phyloP scores from a whole-genome alignment of 2,888 invertebrate species.

The Epinotia demarniana region DNA sequence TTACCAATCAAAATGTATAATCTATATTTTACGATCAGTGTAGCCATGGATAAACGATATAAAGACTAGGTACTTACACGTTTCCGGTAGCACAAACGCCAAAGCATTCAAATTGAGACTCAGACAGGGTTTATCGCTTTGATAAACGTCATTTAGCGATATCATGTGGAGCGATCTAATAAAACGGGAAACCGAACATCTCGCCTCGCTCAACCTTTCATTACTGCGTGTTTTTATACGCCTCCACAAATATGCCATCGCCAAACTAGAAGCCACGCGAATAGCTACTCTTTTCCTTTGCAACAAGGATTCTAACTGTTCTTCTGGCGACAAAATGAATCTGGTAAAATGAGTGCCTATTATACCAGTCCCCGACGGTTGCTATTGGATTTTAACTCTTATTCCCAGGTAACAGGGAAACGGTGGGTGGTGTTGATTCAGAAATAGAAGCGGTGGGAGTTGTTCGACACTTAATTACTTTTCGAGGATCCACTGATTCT shows the following conservation, averaged over 20 bases:
- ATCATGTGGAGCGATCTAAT: slow-evolving; percentile 42
- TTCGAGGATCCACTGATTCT: slow-evolving; percentile 36
- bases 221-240: slow-evolving; percentile 37
- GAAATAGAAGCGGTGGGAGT: slow-evolving; percentile 43
- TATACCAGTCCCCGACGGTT: slow-evolving; percentile 29
- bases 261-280: slow-evolving; percentile 4
- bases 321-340: background rate
- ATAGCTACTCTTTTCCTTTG: background rate
- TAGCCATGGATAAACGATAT: slow-evolving; percentile 1
- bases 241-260: background rate
- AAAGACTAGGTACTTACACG: slow-evolving; percentile 1
- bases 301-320: background rate
- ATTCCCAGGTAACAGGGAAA: slow-evolving; percentile 2
- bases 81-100: background rate
- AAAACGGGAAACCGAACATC: slow-evolving; percentile 26
- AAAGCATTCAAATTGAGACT: slow-evolving; percentile 17
- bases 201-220: slow-evolving; percentile 33
- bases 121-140: slow-evolving; percentile 21
- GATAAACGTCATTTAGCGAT: slow-evolving; percentile 38
- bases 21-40: background rate
- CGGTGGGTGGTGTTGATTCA: slow-evolving; percentile 22
- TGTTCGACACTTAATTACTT: slow-evolving; percentile 45
- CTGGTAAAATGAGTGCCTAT: slow-evolving; percentile 31
- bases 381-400: slow-evolving; percentile 20
- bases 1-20: too few relatives aligned